These are phyloP conservation scores for Lepilemur ruficaudatus DNA, from an alignment of 2,797 vertebrate genomes.

Conservation along the genomic window DNA sequence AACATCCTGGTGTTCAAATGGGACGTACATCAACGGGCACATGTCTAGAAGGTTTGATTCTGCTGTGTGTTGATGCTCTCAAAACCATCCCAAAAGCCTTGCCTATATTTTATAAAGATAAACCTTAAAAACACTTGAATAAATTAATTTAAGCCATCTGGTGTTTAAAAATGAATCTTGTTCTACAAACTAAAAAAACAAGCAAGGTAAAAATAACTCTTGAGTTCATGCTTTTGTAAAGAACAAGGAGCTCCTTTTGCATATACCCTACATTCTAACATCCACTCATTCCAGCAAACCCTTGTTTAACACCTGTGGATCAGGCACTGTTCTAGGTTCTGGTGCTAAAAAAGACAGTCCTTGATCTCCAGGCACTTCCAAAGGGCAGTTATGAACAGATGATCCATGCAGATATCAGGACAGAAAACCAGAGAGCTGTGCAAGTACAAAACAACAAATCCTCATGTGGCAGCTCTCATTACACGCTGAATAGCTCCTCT, in stretches of 20 bases:
- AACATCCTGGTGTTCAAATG: neutral
- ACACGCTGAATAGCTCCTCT: neutral
- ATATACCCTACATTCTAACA: neutral
- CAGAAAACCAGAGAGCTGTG: neutral
- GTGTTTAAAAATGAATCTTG: constrained; percentile 40
- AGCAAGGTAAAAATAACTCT: neutral
- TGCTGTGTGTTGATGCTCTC: neutral
- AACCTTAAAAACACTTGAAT: constrained; percentile 17
- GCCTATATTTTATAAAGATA: constrained; percentile 4
- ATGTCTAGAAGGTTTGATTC: neutral
- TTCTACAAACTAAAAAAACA: constrained; percentile 23
- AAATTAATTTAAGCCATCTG: constrained; percentile 41
- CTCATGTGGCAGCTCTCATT: neutral
- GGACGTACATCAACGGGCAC: neutral
- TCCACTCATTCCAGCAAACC: neutral
- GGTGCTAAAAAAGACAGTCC: neutral
- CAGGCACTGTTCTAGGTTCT: neutral
- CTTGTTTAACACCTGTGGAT: fast-evolving
- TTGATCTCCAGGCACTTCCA: neutral
- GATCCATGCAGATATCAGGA: neutral
- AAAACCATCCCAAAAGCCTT: constrained; percentile 11
- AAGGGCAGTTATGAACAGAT: neutral
- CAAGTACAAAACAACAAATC: neutral
- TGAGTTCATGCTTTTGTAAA: neutral
- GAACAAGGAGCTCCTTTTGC: neutral